Percentiles rank a stretch among this genome's conserved stretches.
These are phyloP conservation scores for Bambusicola thoracicus DNA, from an alignment of 2,113 vertebrate species.

Conservation along the genomic window DNA sequence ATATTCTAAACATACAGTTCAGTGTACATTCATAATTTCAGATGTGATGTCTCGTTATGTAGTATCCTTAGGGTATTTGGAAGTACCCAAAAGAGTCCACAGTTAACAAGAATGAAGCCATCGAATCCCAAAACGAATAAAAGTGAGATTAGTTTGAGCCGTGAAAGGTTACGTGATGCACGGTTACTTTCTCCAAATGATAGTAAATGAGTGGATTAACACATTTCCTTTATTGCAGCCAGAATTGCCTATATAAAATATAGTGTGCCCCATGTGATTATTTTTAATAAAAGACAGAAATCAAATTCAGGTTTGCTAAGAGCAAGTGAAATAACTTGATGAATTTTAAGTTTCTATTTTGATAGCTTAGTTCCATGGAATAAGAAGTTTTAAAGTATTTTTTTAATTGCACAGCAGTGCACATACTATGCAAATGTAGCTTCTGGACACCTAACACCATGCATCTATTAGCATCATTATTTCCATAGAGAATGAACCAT, in stretches of 20 bases:
- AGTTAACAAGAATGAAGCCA: slow-evolving; percentile 40
- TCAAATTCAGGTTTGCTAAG: slow-evolving; percentile 14
- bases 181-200: slow-evolving; percentile 32
- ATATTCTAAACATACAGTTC: neutral
- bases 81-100: neutral
- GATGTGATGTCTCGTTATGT: neutral
- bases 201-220: slow-evolving; percentile 35
- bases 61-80: slow-evolving; percentile 14
- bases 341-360: slow-evolving; percentile 15
- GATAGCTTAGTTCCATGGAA: neutral
- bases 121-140: slow-evolving; percentile 46
- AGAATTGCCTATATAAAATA: slow-evolving; percentile 67
- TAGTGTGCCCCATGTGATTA: slow-evolving; percentile 48
- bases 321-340: neutral
- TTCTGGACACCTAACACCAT: neutral
- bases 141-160: slow-evolving; percentile 37
- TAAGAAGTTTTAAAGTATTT: neutral
- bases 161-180: slow-evolving; percentile 37
- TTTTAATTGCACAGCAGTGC: neutral
- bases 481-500: neutral
- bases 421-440: neutral
- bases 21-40: neutral
- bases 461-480: neutral
- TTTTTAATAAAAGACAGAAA: slow-evolving; percentile 64
- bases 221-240: slow-evolving; percentile 56